Evolutionary conservation across 2,113 vertebrate genomes (phyloP).

Genomic region (Nothoprocta pentlandii): DNA sequence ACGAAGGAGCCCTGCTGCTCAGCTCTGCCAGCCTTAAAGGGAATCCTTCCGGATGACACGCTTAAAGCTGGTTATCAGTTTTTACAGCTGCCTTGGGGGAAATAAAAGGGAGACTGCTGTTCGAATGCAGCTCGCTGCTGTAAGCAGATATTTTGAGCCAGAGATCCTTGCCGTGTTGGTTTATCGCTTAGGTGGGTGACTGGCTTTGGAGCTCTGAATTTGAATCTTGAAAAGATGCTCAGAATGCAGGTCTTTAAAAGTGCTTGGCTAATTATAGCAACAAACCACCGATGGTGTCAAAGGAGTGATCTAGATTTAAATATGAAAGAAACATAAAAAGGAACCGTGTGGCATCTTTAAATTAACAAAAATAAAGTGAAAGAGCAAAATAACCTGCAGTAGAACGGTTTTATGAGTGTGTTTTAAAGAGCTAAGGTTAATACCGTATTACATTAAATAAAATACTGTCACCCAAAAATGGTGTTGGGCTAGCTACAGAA

Average conservation of each 20-base stretch:
- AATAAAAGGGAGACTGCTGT: constrained; percentile 57
- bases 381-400: neutral
- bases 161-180: neutral
- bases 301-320: neutral
- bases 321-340: neutral
- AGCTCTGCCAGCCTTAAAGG: constrained; percentile 17
- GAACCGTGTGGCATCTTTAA: neutral
- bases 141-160: constrained; percentile 29
- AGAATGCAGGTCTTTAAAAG: neutral
- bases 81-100: constrained; percentile 46
- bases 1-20: neutral
- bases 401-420: neutral
- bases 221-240: constrained; percentile 24
- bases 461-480: neutral
- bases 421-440: neutral
- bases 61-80: constrained; percentile 65
- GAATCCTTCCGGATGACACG: constrained; percentile 49
- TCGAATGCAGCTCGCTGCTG: constrained; percentile 43
- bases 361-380: neutral
- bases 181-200: constrained; percentile 12
- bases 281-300: neutral
- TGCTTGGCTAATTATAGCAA: neutral
- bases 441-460: neutral
- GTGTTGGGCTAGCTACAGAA: neutral
- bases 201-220: constrained; percentile 50